Conservation (phyloP, 1,140 invertebrate species). For the Helicoverpa zea region DNA sequence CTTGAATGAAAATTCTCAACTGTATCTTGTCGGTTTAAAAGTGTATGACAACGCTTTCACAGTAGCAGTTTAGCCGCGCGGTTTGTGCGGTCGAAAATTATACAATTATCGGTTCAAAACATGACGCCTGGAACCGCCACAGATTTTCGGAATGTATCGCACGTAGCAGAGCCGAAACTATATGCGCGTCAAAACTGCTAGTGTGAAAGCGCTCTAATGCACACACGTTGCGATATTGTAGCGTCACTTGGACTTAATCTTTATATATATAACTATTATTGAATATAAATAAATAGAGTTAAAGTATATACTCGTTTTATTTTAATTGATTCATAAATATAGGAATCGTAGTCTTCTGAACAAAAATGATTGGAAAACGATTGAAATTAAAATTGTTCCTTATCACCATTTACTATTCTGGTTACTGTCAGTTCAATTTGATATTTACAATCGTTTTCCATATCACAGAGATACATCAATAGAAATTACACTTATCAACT, state of each 20-base stretch:
- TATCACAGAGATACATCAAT: constrained; percentile 13
- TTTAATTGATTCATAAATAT: constrained; percentile 22
- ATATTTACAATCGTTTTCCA: not conserved
- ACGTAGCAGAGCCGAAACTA: too few relatives aligned
- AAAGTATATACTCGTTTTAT: constrained; percentile 40
- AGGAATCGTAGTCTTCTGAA: constrained; percentile 14
- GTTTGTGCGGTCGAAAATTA: too few relatives aligned
- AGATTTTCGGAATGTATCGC: too few relatives aligned
- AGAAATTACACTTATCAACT: constrained; percentile 1
- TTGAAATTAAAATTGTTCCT: not conserved
- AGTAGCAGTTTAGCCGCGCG: not conserved
- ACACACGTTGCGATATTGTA: not conserved
- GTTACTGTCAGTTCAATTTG: too few relatives aligned
- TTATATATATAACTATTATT: constrained; percentile 4
- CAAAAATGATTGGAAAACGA: not conserved
- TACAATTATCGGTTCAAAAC: too few relatives aligned
- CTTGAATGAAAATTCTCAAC: not conserved
- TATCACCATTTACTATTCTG: too few relatives aligned
- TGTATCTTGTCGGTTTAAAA: not conserved
- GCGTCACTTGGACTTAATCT: constrained; percentile 5
- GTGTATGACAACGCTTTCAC: not conserved
- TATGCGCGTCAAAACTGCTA: too few relatives aligned
- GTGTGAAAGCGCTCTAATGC: not conserved
- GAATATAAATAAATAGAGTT: constrained; percentile 27
- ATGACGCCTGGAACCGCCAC: too few relatives aligned